phyloP scores from a whole-genome alignment of 2,888 invertebrate genomes.

The Acanthopleura granulata region DNA sequence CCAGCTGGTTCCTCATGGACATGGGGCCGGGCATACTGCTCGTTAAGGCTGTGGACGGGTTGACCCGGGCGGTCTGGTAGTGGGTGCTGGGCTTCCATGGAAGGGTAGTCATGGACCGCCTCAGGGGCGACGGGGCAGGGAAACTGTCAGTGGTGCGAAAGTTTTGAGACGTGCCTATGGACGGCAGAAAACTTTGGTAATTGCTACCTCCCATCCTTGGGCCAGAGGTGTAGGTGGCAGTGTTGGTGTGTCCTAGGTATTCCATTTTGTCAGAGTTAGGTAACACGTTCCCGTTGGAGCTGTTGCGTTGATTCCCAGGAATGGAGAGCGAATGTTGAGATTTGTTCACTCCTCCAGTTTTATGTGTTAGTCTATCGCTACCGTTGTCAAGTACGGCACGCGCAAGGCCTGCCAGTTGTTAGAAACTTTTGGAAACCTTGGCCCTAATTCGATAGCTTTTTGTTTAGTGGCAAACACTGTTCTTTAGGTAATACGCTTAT shows the following conservation, averaged over 20 bases:
- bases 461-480: no score
- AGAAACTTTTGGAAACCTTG: no score
- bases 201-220: slow-evolving; percentile 54
- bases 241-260: slow-evolving; percentile 68
- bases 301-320: not conserved
- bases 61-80: slow-evolving; percentile 66
- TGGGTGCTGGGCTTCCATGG: slow-evolving; percentile 69
- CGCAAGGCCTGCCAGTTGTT: not conserved
- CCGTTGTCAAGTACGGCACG: slow-evolving; percentile 8
- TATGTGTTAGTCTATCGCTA: not conserved
- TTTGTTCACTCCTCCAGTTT: not conserved
- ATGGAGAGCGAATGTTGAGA: not conserved
- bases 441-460: no score
- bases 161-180: slow-evolving; percentile 79
- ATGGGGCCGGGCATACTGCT: slow-evolving; percentile 65
- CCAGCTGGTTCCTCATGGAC: slow-evolving; percentile 30
- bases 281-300: not conserved
- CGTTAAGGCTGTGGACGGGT: slow-evolving; percentile 58
- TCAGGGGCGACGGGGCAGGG: slow-evolving; percentile 67
- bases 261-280: slow-evolving; percentile 52
- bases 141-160: slow-evolving; percentile 65
- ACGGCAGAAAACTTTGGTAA: slow-evolving; percentile 74
- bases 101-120: slow-evolving; percentile 68
- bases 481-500: no score
- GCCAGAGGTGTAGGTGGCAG: slow-evolving; percentile 69